Conservation (phyloP, 2,888 invertebrate genomes). For the Lordiphosa fenestrarum region DNA sequence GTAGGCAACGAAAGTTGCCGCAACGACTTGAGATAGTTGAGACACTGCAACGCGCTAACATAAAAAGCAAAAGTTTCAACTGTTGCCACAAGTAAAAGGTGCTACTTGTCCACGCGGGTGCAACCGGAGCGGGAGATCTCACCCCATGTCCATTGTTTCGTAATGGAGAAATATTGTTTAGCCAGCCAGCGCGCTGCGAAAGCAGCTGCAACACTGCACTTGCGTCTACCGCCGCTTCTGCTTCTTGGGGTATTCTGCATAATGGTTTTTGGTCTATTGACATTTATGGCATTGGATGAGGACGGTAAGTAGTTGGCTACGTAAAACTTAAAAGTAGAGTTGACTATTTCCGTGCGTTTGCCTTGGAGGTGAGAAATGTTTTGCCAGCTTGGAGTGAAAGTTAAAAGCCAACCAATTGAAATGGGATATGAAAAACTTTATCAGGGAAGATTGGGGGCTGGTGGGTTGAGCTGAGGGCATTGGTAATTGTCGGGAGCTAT, state of each 20-base stretch:
- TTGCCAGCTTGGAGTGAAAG: constrained; percentile 29
- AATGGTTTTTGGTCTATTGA: constrained; percentile 70
- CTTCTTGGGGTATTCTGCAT: constrained; percentile 59
- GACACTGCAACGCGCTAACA: constrained; percentile 50
- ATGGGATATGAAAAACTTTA: constrained; percentile 29
- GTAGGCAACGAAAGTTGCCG: constrained; percentile 59
- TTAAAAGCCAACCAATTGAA: constrained; percentile 46
- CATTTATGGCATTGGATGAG: constrained; percentile 60
- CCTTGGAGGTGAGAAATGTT: constrained; percentile 26
- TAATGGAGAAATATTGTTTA: constrained; percentile 72
- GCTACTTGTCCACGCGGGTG: constrained; percentile 49
- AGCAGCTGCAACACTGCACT: constrained; percentile 18
- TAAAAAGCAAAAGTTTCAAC: constrained; percentile 66
- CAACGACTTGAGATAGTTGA: constrained; percentile 51
- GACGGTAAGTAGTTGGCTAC: constrained; percentile 11
- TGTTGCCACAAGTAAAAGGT: constrained; percentile 65
- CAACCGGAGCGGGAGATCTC: constrained; percentile 16
- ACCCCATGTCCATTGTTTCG: constrained; percentile 54
- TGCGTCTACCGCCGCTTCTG: constrained; percentile 1
- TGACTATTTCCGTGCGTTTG: constrained; percentile 26
- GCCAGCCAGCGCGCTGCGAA: constrained; percentile 42
- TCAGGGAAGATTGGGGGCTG: too few relatives aligned
- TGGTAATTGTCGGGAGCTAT: too few relatives aligned
- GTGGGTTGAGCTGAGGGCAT: too few relatives aligned
- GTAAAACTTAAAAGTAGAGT: constrained; percentile 42